phyloP scores from a whole-genome alignment of 1,140 invertebrate species.

The Cotesia chilonis region DNA sequence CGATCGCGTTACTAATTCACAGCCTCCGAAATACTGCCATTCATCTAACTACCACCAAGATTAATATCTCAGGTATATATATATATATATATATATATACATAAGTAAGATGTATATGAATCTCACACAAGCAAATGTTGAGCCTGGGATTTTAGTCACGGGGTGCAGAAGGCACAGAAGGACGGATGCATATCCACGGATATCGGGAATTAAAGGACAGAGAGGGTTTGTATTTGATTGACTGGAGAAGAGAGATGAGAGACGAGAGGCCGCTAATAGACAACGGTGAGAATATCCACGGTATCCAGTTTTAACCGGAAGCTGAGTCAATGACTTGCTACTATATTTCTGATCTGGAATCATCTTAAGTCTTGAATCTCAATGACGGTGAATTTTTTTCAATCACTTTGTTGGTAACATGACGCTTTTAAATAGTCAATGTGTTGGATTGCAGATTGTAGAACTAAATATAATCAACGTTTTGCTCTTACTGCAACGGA shows the following conservation, averaged over 20 bases:
- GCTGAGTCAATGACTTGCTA: slow-evolving; percentile 57
- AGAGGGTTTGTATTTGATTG: background rate
- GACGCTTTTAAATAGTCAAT: no score
- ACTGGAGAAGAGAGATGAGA: slow-evolving; percentile 12
- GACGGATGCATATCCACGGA: slow-evolving; percentile 11
- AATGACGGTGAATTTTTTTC: no score
- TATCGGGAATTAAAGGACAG: slow-evolving; percentile 26
- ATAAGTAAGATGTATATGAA: no score
- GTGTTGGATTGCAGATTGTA: no score
- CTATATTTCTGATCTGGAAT: background rate
- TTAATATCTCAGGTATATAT: no score
- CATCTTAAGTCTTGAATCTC: no score
- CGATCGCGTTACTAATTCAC: slow-evolving; percentile 55
- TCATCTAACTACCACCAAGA: slow-evolving; percentile 42
- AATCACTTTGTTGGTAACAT: no score
- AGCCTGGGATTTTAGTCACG: slow-evolving; percentile 23
- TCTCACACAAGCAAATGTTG: slow-evolving; percentile 7
- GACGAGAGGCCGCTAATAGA: slow-evolving; percentile 3
- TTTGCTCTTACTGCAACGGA: no score
- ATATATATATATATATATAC: no score
- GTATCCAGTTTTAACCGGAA: slow-evolving; percentile 49
- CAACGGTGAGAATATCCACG: slow-evolving; percentile 41
- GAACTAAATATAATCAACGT: no score
- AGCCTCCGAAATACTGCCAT: slow-evolving; percentile 51
- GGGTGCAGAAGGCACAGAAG: background rate